phyloP scores from a whole-genome alignment of 2,888 invertebrate genomes.

The Parnassius apollo region DNA sequence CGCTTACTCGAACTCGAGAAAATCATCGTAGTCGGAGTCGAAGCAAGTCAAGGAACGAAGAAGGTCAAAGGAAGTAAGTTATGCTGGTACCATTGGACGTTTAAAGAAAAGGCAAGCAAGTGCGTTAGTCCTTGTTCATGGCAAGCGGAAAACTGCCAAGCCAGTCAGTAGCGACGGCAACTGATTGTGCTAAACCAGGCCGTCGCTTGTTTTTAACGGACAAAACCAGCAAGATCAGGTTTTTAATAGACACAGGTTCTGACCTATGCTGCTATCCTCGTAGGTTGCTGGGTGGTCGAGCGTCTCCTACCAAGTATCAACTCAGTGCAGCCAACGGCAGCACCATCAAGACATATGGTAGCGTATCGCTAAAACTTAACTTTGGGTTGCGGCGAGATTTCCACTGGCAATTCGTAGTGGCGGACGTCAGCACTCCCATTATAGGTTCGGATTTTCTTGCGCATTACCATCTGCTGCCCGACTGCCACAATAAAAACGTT shows the following conservation, averaged over 20 bases:
- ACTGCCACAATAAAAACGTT: constrained; percentile 18
- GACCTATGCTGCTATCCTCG: constrained; percentile 27
- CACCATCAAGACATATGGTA: constrained; percentile 29
- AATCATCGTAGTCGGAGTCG: background rate
- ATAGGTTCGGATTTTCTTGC: constrained; percentile 29
- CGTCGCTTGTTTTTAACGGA: constrained; percentile 30
- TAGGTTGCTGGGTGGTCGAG: background rate
- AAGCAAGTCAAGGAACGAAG: background rate
- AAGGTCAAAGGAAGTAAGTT: no score
- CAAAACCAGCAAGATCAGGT: constrained; percentile 3
- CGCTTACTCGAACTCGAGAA: background rate
- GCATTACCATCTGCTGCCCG: constrained; percentile 28
- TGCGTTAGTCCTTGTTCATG: constrained; percentile 25
- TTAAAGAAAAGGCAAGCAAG: constrained; percentile 13
- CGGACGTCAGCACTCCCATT: constrained; percentile 27
- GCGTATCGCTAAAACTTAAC: constrained; percentile 20
- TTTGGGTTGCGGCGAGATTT: constrained; percentile 26
- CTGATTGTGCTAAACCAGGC: constrained; percentile 22
- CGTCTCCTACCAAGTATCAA: constrained; percentile 18
- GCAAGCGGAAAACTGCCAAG: constrained; percentile 25
- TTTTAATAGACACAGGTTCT: constrained; percentile 30
- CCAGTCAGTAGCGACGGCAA: constrained; percentile 30
- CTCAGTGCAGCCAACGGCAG: constrained; percentile 29
- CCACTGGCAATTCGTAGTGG: constrained; percentile 26
- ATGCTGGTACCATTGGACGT: background rate